phyloP scores from a whole-genome alignment of 1,140 invertebrate species.

The Bombus terrestris region DNA sequence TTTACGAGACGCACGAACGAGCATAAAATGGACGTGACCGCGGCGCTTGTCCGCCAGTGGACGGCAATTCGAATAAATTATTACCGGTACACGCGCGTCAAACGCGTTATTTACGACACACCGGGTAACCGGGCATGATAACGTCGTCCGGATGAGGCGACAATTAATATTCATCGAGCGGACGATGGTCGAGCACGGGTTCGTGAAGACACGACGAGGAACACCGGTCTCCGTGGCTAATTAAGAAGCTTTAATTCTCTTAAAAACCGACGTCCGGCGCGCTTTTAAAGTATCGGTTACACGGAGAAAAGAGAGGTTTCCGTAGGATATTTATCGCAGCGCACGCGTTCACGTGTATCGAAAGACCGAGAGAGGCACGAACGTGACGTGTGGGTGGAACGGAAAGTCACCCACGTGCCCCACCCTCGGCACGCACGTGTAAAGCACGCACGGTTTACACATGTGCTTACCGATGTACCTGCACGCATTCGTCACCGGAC shows the following conservation, averaged over 20 bases:
- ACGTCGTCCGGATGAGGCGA: neutral
- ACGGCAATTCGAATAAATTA: slow-evolving; percentile 5
- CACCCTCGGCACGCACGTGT: slow-evolving; percentile 67
- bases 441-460: slow-evolving; percentile 66
- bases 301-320: no score
- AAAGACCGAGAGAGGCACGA: slow-evolving; percentile 39
- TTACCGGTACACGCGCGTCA: neutral
- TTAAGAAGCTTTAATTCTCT: slow-evolving; percentile 57
- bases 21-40: neutral
- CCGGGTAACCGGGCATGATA: neutral
- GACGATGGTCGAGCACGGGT: neutral
- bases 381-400: slow-evolving; percentile 65
- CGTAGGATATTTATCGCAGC: slow-evolving; percentile 8
- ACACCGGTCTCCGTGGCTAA: slow-evolving; percentile 39
- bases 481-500: slow-evolving; percentile 62
- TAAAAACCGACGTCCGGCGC: neutral
- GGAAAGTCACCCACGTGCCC: slow-evolving; percentile 71
- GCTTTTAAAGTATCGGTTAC: slow-evolving; percentile 21
- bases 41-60: neutral
- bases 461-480: slow-evolving; percentile 66
- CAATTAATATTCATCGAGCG: slow-evolving; percentile 32
- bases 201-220: neutral
- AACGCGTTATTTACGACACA: slow-evolving; percentile 17
- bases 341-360: slow-evolving; percentile 45
- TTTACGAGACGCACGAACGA: neutral